Base-by-base conservation (phyloP, 2,113 vertebrate species). In the Sclerurus mexicanus region DNA sequence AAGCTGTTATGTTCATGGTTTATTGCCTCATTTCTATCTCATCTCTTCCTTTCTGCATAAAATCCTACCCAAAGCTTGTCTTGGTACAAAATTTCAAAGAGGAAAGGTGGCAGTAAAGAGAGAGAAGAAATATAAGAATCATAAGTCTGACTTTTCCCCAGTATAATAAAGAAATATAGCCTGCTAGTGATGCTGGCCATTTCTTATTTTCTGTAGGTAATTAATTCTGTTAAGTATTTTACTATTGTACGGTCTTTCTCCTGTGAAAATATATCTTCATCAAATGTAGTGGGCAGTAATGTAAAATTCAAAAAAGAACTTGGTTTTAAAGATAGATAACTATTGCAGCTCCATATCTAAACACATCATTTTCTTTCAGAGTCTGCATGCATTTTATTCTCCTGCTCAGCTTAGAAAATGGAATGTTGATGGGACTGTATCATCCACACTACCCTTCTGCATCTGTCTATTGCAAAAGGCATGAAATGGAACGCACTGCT, bases 401-500 rank as follows among this genome's bases (percentile, higher is more conserved):
- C 15, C n/a, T 94, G 21, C 14, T n/a, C 71, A 89, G 39, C 84
- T 95, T 95, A 90, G 92, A 93, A 97, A 97, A 95, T 91, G 68
- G 89, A 94, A 93, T 89, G 89, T 94, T 95, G 95, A 92, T 93
- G 66, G 83, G 53, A 90, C 92, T 85, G 74, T 94, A 96, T 95
- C 92, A 96, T 72, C 92, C 74, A 94, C 93, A 86, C 56, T 76
- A 69, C 94, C 84, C 96, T 96, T 96, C 91, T 93, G 79, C 67
- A 73, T 97, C 95, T 96, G 92, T 92, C 90, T 96, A 17, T 69
- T 96, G 89, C 84, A 95, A 97, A 96, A 97, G 46, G 89, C 81
- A 95, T 96, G 95, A 97, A 97, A 97, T 97, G 55, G 96, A 97
- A 96, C 2, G 15, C 55, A 40, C 62, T 0, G 14, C 53, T 96